Conservation (phyloP, 2,888 invertebrate genomes). For the Hirtodrosophila trivittata region DNA sequence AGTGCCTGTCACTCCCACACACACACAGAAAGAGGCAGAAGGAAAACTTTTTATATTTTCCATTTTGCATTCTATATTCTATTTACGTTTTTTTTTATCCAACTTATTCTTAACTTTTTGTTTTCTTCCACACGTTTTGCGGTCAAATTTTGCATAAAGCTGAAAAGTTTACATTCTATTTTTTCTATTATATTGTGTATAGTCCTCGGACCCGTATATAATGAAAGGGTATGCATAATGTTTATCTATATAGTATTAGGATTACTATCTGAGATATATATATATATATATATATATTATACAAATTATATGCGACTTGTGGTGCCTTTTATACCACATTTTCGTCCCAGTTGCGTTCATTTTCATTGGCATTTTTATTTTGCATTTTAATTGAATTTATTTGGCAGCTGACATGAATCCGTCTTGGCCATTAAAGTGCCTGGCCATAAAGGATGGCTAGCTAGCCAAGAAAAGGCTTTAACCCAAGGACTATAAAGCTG, state of each 20-base stretch:
- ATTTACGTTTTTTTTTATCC: conserved; percentile 17
- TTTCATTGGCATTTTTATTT: conserved; percentile 62
- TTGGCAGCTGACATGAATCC: conserved; percentile 59
- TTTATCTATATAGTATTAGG: not conserved
- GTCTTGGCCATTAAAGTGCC: conserved; percentile 24
- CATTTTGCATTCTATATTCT: conserved; percentile 56
- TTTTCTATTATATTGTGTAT: conserved; percentile 10
- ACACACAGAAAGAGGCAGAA: too few relatives aligned
- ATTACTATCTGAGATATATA: not conserved
- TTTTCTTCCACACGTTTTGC: conserved; percentile 22
- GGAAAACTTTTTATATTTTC: not conserved
- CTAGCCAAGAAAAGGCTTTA: conserved; percentile 39
- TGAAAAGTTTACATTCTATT: conserved; percentile 31
- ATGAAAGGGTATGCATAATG: conserved; percentile 12
- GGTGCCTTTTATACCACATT: conserved; percentile 16
- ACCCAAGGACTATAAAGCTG: conserved; percentile 1
- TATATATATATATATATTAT: conserved; percentile 42
- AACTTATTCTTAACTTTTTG: not conserved
- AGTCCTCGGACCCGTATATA: too few relatives aligned
- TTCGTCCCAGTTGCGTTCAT: conserved; percentile 5
- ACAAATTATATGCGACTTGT: conserved; percentile 45
- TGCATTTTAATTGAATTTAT: conserved; percentile 73
- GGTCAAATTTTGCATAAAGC: conserved; percentile 48
- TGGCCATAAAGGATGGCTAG: conserved; percentile 31
- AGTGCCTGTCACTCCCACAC: conserved; percentile 38